Percentiles rank a stretch among this genome's conserved stretches.
These are phyloP conservation scores for Acholoe squamosa DNA, from an alignment of 2,888 invertebrate species.

Conservation along the genomic window DNA sequence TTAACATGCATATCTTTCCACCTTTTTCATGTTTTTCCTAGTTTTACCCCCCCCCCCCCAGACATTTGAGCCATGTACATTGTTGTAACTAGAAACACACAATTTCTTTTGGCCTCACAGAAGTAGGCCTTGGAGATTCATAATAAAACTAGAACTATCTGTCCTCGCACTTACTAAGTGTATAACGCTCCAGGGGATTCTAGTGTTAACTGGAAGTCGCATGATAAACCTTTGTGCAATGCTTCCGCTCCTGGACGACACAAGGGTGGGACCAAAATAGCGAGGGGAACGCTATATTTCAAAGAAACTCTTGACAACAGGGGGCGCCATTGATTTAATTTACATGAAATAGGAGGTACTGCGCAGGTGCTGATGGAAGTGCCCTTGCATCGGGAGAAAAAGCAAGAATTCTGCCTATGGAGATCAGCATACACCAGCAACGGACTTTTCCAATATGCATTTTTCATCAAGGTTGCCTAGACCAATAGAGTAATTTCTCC, in stretches of 20 bases:
- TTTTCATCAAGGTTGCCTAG: neutral
- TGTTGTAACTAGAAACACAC: no score
- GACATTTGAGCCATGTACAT: no score
- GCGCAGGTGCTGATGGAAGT: conserved; percentile 16
- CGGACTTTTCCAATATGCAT: neutral
- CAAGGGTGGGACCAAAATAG: neutral
- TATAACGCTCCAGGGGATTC: neutral
- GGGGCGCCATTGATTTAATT: conserved; percentile 7
- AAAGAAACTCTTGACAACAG: neutral
- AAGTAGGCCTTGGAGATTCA: no score
- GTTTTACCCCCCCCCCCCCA: no score
- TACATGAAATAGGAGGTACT: neutral
- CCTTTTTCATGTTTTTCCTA: no score
- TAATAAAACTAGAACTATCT: no score
- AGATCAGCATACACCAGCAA: neutral
- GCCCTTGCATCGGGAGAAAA: neutral
- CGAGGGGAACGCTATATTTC: neutral
- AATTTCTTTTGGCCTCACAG: no score
- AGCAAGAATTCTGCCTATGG: neutral
- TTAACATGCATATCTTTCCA: no score
- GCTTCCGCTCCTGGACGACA: neutral
- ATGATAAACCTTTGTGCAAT: conserved; percentile 4
- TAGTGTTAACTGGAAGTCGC: neutral
- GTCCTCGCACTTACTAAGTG: no score
- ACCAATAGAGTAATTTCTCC: no score